A percentile compares a stretch with the other conserved stretches of the same genome.
Evolutionary conservation across 2,888 invertebrate genomes (phyloP).

Genomic region (Tenthredo mesomela): DNA sequence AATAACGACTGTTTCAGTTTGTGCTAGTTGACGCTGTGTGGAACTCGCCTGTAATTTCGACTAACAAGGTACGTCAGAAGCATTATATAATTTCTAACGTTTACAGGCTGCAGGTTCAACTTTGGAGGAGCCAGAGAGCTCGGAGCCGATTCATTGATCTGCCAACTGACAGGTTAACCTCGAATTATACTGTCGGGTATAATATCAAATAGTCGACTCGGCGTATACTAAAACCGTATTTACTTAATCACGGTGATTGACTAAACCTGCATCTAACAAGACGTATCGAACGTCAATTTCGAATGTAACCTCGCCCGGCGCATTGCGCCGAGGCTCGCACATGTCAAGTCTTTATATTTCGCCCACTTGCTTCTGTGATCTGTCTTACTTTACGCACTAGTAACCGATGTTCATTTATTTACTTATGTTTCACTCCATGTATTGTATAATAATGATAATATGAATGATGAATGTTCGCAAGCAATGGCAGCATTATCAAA

Average conservation of each 20-base stretch:
- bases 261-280: not conserved
- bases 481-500: too few relatives aligned
- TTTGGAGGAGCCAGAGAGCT: constrained; percentile 26
- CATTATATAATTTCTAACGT: constrained; percentile 63
- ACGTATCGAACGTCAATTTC: constrained; percentile 44
- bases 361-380: constrained; percentile 19
- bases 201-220: not conserved
- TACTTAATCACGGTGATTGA: not conserved
- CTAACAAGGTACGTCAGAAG: constrained; percentile 61
- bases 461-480: not conserved
- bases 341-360: constrained; percentile 31
- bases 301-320: constrained; percentile 49
- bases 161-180: constrained; percentile 70
- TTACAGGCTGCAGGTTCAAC: constrained; percentile 1
- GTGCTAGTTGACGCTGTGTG: constrained; percentile 51
- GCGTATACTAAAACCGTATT: not conserved
- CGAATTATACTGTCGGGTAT: constrained; percentile 57
- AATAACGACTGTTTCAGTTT: constrained; percentile 49
- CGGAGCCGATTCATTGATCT: constrained; percentile 60
- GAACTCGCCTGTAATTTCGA: not conserved
- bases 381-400: not conserved
- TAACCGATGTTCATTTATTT: not conserved
- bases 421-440: not conserved
- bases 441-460: not conserved
- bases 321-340: constrained; percentile 45